Base-by-base conservation (phyloP, 1,140 invertebrate species). In the Meteorus sp. region DNA sequence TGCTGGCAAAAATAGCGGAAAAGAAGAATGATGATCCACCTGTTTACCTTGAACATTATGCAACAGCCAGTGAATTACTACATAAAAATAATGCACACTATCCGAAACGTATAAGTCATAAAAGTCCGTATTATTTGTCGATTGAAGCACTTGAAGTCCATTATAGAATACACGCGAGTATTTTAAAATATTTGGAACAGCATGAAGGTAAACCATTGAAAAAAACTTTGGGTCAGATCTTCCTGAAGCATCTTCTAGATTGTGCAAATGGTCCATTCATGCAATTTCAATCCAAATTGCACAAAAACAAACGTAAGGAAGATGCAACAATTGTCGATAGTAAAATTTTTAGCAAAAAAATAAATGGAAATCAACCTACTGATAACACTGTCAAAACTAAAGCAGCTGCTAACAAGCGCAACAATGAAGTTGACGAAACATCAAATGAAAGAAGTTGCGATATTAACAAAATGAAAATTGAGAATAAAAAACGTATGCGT, bases 81-180 rank as follows among this genome's bases (percentile, higher is more conserved):
- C 84, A 90, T 69, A 85, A 92, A 74, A 90, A 91, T 62, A 86
- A 88, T 47, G 94, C 94, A 1, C 84, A 84, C 13, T 97, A 97
- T 81, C 94, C 94, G 0, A 81, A 84, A 19, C 91, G 90, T 81
- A 94, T 97, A 45, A 88, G 85, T 54, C 95, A 94, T 69, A 90
- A 88, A 66, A 87, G 84, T 74, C 90, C 94, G 0, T 88, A 91
- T 58, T 85, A 90, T 74, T 81, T 93, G 23, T 86, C 93, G 3
- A 86, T 97, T n/a, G 94, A 97, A 81, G 89, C 93, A 0, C 76
- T 97, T 15, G 95, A 97, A 78, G 85, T 91, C 5, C 88, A 90
- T 71, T 91, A 91, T 72, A 81, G 90, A 64, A 88, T 93, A 37
- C 92, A 97, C 74, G 88, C 91, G 0, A 88, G 88, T 37, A 90